A percentile compares a stretch with the other conserved stretches of the same genome.
Conservation (phyloP, 2,888 invertebrate genomes). For the Germaria angustata region DNA sequence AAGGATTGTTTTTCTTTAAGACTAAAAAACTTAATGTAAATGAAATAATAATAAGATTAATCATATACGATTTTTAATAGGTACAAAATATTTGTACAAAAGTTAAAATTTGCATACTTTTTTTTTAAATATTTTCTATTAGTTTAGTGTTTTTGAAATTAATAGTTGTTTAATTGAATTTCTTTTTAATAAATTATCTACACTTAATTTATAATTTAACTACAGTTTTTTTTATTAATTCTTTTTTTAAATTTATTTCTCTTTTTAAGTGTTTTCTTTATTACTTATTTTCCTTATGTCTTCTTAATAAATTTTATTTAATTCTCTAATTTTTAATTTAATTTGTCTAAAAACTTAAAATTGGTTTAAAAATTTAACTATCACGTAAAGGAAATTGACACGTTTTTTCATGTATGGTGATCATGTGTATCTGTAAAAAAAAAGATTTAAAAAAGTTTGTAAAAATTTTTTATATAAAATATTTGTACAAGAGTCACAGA, state of each 20-base stretch:
- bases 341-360: conserved; percentile 60
- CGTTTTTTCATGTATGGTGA: conserved; percentile 85
- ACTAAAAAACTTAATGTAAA: neutral
- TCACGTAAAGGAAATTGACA: conserved; percentile 81
- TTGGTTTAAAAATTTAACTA: conserved; percentile 78
- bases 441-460: neutral
- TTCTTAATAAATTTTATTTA: neutral
- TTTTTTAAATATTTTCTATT: neutral
- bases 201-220: conserved; percentile 19
- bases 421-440: conserved; percentile 86
- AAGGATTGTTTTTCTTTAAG: too few species aligned
- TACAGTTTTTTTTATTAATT: conserved; percentile 24
- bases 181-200: conserved; percentile 35
- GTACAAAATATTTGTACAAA: conserved; percentile 66
- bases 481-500: neutral
- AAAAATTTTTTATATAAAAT: conserved; percentile 20
- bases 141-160: neutral
- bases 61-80: conserved; percentile 35
- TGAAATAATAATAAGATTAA: too few species aligned
- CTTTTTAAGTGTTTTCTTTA: neutral
- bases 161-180: conserved; percentile 9
- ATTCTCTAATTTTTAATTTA: neutral
- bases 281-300: conserved; percentile 17
- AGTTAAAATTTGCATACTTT: conserved; percentile 21
- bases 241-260: conserved; percentile 1